Evolutionary conservation across 2,888 invertebrate genomes (phyloP), one percentile per base, ranked within the genome.

Genomic region (Rhingia rostrata): DNA sequence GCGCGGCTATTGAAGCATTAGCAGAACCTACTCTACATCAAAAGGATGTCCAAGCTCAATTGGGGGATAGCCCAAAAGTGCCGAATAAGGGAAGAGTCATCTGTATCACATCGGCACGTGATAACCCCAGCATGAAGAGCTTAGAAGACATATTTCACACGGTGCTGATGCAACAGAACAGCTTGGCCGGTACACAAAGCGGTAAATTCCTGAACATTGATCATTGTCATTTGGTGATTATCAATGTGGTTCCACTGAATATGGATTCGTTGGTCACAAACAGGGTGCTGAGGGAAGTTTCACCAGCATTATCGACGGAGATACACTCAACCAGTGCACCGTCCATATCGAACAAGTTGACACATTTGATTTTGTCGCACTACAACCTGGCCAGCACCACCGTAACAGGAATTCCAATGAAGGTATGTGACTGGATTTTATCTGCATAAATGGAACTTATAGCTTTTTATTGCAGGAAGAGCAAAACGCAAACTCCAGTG

Each of bases 391-490:
- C 98, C 0, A 97, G 97, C 77, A 99, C 99, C 0, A 99, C 99
- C 0, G 99, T 99, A 0, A 98, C 98, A 5, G 98, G 99, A 4
- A 99, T 99, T 88, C 99, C 99, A 1, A 99, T 99, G 99, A 99
- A 99, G 93, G 89, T 89, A 75, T 7, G 53, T 33, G 12, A 32
- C 1, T 12, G 0, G n/a, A 5, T 1, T n/a, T 33, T 6, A 7
- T 5, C 2, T 10, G 5, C 0, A 2, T 58, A 14, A 22, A 0
- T n/a, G 45, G 35, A 49, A 47, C 84, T 92, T 92, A 12, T 14
- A 51, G 60, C 32, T 64, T 6, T 60, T 22, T 22, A 4, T 67
- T 70, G 0, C 35, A 89, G 89, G 99, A 99, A 92, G 99, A 99
- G 91, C 98, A 99, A 93, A 99, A 99, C 91, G 98, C 98, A 0